phyloP scores from a whole-genome alignment of 2,113 vertebrate species.

The Madoqua kirkii region DNA sequence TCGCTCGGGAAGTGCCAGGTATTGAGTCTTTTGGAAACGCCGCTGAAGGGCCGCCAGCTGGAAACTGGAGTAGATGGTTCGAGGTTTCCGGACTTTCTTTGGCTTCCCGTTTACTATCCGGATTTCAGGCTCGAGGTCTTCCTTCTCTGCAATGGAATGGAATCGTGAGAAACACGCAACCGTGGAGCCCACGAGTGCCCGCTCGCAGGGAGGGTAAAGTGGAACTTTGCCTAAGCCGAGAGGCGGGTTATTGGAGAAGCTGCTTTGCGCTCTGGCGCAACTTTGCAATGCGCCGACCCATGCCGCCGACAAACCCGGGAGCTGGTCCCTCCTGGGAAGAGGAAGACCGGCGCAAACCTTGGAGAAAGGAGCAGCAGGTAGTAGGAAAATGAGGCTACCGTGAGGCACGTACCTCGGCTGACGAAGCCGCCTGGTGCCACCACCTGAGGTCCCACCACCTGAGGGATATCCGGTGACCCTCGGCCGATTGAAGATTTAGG shows the following conservation, averaged over 20 bases:
- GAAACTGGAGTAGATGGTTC: constrained; percentile 99
- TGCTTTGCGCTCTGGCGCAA: neutral
- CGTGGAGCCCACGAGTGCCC: neutral
- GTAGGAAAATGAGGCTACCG: neutral
- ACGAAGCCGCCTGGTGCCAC: neutral
- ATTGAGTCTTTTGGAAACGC: constrained; percentile 98
- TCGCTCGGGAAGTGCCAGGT: constrained; percentile 95
- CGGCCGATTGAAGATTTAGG: neutral
- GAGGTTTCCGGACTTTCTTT: constrained; percentile 98
- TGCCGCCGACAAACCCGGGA: neutral
- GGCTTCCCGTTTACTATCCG: constrained; percentile 98
- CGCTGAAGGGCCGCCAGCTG: constrained; percentile 95
- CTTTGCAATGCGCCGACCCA: neutral
- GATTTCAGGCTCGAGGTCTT: constrained; percentile 95
- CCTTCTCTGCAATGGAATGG: constrained; percentile 89
- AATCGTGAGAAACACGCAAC: constrained; percentile 20
- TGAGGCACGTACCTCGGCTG: neutral
- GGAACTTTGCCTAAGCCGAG: neutral
- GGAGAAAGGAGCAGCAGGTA: neutral
- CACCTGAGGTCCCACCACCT: neutral
- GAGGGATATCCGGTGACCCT: neutral
- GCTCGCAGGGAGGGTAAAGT: neutral
- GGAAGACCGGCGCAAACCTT: neutral
- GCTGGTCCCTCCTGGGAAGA: neutral
- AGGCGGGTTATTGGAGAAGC: neutral